phyloP scores from a whole-genome alignment of 2,113 vertebrate genomes.

The Oryzias melastigma region DNA sequence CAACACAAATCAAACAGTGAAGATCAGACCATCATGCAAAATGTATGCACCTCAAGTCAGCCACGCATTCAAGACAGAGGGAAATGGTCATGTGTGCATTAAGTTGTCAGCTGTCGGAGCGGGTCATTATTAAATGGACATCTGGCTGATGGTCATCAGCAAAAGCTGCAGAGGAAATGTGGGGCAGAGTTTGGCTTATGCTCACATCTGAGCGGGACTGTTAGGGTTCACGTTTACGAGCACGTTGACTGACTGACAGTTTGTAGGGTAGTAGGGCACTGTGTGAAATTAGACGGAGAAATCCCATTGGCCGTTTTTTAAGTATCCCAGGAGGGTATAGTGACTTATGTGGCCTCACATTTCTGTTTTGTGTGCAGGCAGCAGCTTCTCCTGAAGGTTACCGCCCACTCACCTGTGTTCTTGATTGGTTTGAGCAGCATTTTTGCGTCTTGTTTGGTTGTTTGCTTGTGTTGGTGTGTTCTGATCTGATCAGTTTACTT shows the following conservation, averaged over 20 bases:
- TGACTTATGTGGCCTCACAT: no score
- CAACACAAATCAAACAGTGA: slow-evolving; percentile 6
- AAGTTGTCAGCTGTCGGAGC: slow-evolving; percentile 41
- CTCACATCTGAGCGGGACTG: slow-evolving; percentile 26
- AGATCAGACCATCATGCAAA: background rate
- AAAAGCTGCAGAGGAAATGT: slow-evolving; percentile 39
- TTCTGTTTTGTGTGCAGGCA: no score
- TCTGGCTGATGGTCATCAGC: slow-evolving; percentile 48
- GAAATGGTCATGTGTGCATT: slow-evolving; percentile 19
- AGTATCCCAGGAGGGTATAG: background rate
- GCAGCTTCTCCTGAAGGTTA: no score
- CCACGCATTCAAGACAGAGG: slow-evolving; percentile 2
- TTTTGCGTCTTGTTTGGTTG: no score
- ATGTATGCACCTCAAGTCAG: slow-evolving; percentile 21
- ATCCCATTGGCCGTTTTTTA: slow-evolving; percentile 29
- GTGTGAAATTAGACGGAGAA: slow-evolving; percentile 28
- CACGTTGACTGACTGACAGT: slow-evolving; percentile 21
- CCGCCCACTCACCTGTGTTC: no score
- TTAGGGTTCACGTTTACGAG: slow-evolving; percentile 9
- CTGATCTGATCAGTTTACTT: no score
- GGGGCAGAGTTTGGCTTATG: slow-evolving; percentile 37
- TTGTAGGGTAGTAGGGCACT: slow-evolving; percentile 52
- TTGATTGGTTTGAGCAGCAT: no score
- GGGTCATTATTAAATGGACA: slow-evolving; percentile 55
- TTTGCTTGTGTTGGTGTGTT: no score